Evolutionary conservation across 2,113 vertebrate genomes (phyloP), one percentile per base, ranked within the genome.

Genomic region (Baryphthengus martii): DNA sequence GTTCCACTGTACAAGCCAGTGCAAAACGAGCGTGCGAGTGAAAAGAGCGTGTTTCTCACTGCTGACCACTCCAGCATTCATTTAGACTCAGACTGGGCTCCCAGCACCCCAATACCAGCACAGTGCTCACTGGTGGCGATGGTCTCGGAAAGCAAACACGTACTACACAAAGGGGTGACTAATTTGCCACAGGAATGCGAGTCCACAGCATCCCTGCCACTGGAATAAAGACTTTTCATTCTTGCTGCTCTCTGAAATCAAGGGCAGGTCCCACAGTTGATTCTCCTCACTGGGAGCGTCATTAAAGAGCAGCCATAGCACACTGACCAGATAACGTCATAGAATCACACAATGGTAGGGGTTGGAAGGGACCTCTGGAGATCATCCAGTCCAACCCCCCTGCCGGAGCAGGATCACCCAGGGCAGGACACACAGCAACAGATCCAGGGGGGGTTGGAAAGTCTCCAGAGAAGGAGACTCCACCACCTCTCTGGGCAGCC

Each of bases 41-140:
- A 58, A 74, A 79, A 55, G 21, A 80, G 50, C 1, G 2, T 50
- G 52, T 77, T 88, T 80, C 68, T 91, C 88, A 50, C 7, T 39
- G 42, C 28, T 90, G 56, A 71, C 68, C 29, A 50, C 21, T 86
- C 63, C 56, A 62, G 3, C 66, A 74, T 26, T 42, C 80, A 28
- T 53, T 45, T 23, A 50, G 50, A 81, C 50, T 13, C 18, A 55
- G 4, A 44, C 35, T 26, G 50, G 70, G n/a, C 47, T 94, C 44
- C 65, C 56, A 94, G 40, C 23, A 74, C 23, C 31, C 68, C 81
- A 88, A 82, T 10, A 88, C 19, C 70, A 92, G 21, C 52, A 70
- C 50, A 72, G 45, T 11, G 58, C 45, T 55, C 59, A 56, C 12
- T 9, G 7, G 14, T 0, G 0, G 11, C 1, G 1, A 2, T 4